Evolutionary conservation across 2,113 vertebrate genomes (phyloP).

Genomic region (Corvus moneduloides): DNA sequence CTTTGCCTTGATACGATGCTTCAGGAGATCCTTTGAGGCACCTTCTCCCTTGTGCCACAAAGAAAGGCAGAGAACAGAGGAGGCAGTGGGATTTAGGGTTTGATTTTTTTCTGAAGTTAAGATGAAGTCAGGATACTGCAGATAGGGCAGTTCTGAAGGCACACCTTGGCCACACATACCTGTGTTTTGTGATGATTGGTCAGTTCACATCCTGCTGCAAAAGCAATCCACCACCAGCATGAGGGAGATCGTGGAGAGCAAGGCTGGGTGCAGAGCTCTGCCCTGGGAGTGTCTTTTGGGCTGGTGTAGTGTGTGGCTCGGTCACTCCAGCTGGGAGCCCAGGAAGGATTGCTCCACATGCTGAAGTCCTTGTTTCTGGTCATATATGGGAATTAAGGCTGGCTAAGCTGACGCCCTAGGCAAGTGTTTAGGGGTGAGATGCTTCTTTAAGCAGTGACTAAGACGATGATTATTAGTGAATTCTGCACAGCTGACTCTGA

Average conservation of each 20-base stretch:
- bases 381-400: slow-evolving; percentile 37
- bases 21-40: not conserved
- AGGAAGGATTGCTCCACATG: not conserved
- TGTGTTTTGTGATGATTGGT: not conserved
- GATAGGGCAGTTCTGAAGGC: not conserved
- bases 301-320: not conserved
- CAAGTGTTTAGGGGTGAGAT: slow-evolving; percentile 20
- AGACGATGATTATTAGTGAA: not conserved
- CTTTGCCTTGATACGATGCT: not conserved
- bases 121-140: not conserved
- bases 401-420: not conserved
- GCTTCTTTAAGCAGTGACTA: slow-evolving; percentile 29
- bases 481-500: not conserved
- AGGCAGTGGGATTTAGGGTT: not conserved
- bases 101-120: not conserved
- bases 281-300: not conserved
- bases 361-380: not conserved
- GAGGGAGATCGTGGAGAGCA: not conserved
- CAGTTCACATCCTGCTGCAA: not conserved
- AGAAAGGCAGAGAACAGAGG: not conserved
- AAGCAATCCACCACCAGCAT: not conserved
- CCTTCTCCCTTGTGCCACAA: not conserved
- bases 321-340: not conserved
- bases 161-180: not conserved
- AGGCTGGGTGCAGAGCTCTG: not conserved